Conservation (phyloP, 37 sponge, comb jelly and placozoan genomes). For the Lycopodina hypogea region DNA sequence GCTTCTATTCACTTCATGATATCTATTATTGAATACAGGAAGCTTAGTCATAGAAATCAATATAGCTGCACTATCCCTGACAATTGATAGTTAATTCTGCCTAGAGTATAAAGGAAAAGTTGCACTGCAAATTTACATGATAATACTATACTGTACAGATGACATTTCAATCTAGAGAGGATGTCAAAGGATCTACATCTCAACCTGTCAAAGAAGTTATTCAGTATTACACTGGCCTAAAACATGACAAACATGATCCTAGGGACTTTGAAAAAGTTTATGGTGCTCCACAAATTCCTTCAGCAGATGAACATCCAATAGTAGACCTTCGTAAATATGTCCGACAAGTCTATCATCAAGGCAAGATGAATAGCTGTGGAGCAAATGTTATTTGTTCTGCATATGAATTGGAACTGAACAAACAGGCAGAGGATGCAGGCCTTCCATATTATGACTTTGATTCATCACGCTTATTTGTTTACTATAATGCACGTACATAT, state of each 20-base stretch:
- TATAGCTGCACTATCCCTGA: too few species aligned
- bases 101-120: too few species aligned
- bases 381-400: slow-evolving; percentile 25
- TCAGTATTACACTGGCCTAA: background rate
- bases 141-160: too few species aligned
- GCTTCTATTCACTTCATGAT: too few species aligned
- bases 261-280: slow-evolving; percentile 7
- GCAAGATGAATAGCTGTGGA: slow-evolving; percentile 2
- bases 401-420: background rate
- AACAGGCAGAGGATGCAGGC: background rate
- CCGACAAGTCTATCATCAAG: background rate
- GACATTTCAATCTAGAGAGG: too few species aligned
- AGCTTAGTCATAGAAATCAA: too few species aligned
- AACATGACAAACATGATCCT: background rate
- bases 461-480: slow-evolving; percentile 19
- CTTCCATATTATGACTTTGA: background rate
- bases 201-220: too few species aligned
- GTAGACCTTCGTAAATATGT: slow-evolving; percentile 15
- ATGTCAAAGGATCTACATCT: too few species aligned
- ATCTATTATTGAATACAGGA: too few species aligned
- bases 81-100: too few species aligned
- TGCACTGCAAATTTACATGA: too few species aligned
- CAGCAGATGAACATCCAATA: background rate
- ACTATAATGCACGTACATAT: slow-evolving; percentile 9
- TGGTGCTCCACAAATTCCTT: background rate